phyloP scores from a whole-genome alignment of 2,113 vertebrate species.

The Piliocolobus tephrosceles region DNA sequence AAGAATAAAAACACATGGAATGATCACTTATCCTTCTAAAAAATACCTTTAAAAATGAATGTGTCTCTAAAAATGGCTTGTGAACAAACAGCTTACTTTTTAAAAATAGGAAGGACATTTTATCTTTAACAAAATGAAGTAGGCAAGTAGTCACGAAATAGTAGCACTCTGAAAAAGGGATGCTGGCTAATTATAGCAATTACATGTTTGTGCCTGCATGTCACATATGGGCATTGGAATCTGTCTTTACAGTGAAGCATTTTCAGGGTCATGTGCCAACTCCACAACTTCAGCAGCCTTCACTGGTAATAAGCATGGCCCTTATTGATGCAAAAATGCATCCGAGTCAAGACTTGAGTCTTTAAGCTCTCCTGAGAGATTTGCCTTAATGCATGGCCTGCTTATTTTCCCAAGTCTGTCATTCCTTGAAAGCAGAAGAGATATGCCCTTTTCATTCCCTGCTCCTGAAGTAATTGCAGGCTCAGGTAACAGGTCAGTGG shows the following conservation, averaged over 20 bases:
- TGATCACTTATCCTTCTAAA: background rate
- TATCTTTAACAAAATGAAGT: background rate
- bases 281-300: background rate
- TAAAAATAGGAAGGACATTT: background rate
- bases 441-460: slow-evolving; percentile 60
- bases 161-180: background rate
- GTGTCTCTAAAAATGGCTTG: background rate
- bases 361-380: slow-evolving; percentile 26
- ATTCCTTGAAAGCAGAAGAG: slow-evolving; percentile 37
- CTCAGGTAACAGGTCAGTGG: slow-evolving; percentile 51
- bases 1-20: background rate
- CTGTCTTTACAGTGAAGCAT: background rate
- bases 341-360: background rate
- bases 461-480: slow-evolving; percentile 58
- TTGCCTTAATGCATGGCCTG: background rate
- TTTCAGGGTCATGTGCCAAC: background rate
- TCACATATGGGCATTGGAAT: background rate
- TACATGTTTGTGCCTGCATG: background rate
- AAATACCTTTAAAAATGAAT: background rate
- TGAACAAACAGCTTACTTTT: background rate
- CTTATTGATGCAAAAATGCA: background rate
- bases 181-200: background rate
- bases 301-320: slow-evolving; percentile 25
- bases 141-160: background rate
- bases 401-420: slow-evolving; percentile 44